Evolutionary conservation across 1,140 invertebrate species (phyloP), one percentile per base, ranked within the genome.

Genomic region (Carcinoscorpius rotundicauda): DNA sequence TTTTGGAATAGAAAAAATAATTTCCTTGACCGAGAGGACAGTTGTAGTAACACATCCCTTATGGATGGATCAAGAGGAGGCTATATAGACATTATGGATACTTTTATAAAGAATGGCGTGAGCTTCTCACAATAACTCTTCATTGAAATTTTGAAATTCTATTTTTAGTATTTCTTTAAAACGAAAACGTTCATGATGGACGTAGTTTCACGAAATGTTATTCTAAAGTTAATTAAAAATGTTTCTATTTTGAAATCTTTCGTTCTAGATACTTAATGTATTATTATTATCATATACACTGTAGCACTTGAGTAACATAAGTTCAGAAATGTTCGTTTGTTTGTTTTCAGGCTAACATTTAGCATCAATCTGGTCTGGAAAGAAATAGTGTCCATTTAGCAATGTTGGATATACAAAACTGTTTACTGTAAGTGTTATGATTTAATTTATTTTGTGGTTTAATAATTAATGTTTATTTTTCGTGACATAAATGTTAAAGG

Each of bases 41-140:
- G 77, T 63, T 82, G 83, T 70, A 85, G 85, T n/a, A 82, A 77
- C 58, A 83, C 81, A 55, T 79, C 85, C 4, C 72, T 86, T 4
- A 83, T 85, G 76, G 84, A 86, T 75, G 82, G 84, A 4, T 72
- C 82, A 48, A 78, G 83, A 67, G 78, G 76, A 64, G 75, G 77
- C 62, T 76, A 83, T 71, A 66, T 79, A 4, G 52, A 76, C 5
- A 72, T 81, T 4, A 77, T 76, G 4, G 66, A 78, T 53, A 58
- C 73, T 49, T 71, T 76, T 51, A 71, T 83, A 11, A 69, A 79
- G 60, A 59, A 76, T 9, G 70, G 10, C 73, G 77, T 52, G 69
- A 64, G 50, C 5, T 3, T 62, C 59, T 62, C 51, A 11, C 6
- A 58, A 64, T 64, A 64, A 51, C 6, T 49, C 8, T 63, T 4